Evolutionary conservation across 2,888 invertebrate genomes (phyloP), one percentile per base, ranked within the genome.

Genomic region (Caenorhabditis angaria): DNA sequence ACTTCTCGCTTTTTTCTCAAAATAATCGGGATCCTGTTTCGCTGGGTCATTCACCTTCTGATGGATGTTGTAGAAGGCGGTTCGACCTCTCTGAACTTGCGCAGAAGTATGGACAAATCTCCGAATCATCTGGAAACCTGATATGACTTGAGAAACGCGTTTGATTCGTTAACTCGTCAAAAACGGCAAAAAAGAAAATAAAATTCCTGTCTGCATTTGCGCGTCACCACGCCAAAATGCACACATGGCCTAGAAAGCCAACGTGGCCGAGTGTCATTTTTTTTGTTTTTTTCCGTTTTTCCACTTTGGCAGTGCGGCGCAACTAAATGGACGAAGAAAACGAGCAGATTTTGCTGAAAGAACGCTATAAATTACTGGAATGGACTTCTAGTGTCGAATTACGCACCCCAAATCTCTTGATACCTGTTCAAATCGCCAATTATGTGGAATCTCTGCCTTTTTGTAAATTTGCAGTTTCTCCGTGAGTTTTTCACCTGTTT

Each of bases 31-130:
- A 66, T 86, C 86, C 58, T 83, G 84, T 20, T 79, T 78, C 3
- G 70, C 81, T 10, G 86, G 85, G 60, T 86, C 86, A 12, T 80
- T 83, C 27, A 86, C 85, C 60, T 85, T 86, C 58, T 83, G 81
- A 65, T 85, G 85, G 58, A 80, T 83, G 61, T 85, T 83, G 73
- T 65, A 85, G 64, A 80, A 83, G 14, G 77, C 65, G 12, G 70
- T 69, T 35, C 78, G 61, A 28, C 81, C 81, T 12, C 78, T 65
- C 1, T 59, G 54, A 0, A 66, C n/a, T 2, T 35, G 63, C 14
- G 60, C 59, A 1, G 74, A 65, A 1, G 74, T 75, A 56, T 75
- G 70, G 10, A 70, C 24, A 18, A 41, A 25, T 59, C 48, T 59
- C 47, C 27, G 41, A 32, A 56, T 41, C 41, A 41, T 41, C 41